Conservation (phyloP, 2,888 invertebrate species). For the Chrysodeixis includens region DNA sequence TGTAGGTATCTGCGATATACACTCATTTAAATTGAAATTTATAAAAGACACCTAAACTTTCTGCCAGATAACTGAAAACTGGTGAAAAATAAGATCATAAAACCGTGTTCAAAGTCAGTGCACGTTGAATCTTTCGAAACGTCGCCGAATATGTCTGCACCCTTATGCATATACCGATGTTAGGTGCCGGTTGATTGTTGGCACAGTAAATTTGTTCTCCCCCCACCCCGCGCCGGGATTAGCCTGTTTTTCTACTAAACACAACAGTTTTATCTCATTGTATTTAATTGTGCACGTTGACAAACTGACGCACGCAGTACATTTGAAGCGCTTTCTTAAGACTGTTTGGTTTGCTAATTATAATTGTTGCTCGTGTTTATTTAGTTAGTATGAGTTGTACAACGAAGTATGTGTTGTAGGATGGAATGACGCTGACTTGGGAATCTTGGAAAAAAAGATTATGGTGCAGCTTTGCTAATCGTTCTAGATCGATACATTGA, state of each 20-base stretch:
- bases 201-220: constrained; percentile 86
- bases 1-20: too few relatives aligned
- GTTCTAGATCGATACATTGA: too few relatives aligned
- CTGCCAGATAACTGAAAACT: too few relatives aligned
- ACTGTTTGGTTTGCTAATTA: constrained; percentile 17
- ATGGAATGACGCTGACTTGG: neutral
- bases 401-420: too few relatives aligned
- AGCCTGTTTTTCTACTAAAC: constrained; percentile 85
- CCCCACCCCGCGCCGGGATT: constrained; percentile 81
- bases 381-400: neutral
- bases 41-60: too few relatives aligned
- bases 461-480: too few relatives aligned
- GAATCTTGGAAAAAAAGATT: too few relatives aligned
- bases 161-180: constrained; percentile 77
- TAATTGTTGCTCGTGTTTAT: constrained; percentile 5
- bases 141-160: constrained; percentile 46
- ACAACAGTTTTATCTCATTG: constrained; percentile 81
- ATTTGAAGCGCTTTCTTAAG: constrained; percentile 32
- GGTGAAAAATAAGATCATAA: too few relatives aligned
- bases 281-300: constrained; percentile 74
- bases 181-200: constrained; percentile 84
- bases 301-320: constrained; percentile 62
- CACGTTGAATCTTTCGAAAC: neutral
- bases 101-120: neutral
- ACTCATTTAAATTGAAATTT: too few relatives aligned